These are phyloP conservation scores for Passer domesticus DNA, from an alignment of 2,113 vertebrate genomes.

Conservation along the genomic window DNA sequence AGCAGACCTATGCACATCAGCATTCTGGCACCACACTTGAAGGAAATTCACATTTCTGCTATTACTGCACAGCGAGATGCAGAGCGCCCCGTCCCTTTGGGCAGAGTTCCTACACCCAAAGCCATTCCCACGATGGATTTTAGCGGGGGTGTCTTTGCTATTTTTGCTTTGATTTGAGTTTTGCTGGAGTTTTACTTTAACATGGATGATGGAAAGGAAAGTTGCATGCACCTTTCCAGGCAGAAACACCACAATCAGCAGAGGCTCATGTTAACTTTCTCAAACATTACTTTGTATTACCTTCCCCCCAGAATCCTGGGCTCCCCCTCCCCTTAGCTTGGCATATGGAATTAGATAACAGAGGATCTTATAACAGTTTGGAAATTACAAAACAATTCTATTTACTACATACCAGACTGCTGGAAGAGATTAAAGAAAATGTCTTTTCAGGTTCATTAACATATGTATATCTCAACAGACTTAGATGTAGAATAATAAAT, in stretches of 20 bases:
- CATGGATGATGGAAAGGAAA: neutral
- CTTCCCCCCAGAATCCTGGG: neutral
- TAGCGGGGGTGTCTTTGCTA: rapidly evolving
- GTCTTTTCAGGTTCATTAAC: conserved; percentile 64
- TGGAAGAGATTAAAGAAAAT: conserved; percentile 67
- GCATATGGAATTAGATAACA: neutral
- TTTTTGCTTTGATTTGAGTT: neutral
- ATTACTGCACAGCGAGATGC: rapidly evolving
- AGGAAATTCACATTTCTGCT: rapidly evolving
- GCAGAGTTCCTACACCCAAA: neutral
- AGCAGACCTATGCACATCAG: neutral
- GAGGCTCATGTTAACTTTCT: neutral
- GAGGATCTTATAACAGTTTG: neutral
- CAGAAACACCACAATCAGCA: neutral
- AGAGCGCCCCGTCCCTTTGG: neutral
- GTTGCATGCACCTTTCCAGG: rapidly evolving
- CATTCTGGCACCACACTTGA: neutral
- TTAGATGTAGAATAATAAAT: conserved; percentile 60
- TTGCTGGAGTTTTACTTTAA: neutral
- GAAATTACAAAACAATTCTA: conserved; percentile 58
- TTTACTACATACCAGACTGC: conserved; percentile 66
- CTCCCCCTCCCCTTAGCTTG: rapidly evolving
- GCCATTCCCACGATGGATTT: neutral
- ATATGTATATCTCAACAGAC: conserved; percentile 70
- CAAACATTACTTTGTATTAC: neutral